Evolutionary conservation across 2,888 invertebrate species (phyloP).

Genomic region (Acrobasis suavella): DNA sequence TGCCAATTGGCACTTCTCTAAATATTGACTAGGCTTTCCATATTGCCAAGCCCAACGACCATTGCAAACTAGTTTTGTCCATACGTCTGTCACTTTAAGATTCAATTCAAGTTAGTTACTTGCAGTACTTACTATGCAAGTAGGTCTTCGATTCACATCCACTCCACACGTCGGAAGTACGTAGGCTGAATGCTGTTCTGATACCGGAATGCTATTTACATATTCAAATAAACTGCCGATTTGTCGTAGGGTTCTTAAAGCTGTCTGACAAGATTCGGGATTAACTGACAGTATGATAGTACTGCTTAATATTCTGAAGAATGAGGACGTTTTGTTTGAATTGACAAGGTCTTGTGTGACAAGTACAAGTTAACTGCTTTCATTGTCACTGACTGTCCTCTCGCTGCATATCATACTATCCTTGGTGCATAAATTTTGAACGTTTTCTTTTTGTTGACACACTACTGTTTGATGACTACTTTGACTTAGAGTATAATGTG

Average conservation of each 20-base stretch:
- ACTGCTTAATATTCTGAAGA: constrained; percentile 7
- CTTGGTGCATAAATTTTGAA: too few relatives aligned
- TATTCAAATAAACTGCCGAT: constrained; percentile 17
- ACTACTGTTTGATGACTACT: too few relatives aligned
- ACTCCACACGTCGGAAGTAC: constrained; percentile 20
- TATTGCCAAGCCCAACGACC: constrained; percentile 11
- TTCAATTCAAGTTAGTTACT: background rate
- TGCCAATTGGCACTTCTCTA: constrained; percentile 8
- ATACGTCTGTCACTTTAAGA: constrained; percentile 7
- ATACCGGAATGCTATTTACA: constrained; percentile 23
- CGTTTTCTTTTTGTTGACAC: too few relatives aligned
- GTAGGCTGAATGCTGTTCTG: constrained; percentile 17
- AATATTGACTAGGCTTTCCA: constrained; percentile 22
- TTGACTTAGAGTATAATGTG: too few relatives aligned
- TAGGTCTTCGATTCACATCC: constrained; percentile 18
- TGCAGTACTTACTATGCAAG: constrained; percentile 9
- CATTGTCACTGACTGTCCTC: background rate
- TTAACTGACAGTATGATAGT: background rate
- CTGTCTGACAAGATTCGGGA: background rate
- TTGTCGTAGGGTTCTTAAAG: background rate
- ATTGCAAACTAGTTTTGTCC: background rate
- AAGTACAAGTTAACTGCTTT: constrained; percentile 1
- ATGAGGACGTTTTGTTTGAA: background rate
- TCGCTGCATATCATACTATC: too few relatives aligned
- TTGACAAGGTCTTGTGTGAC: background rate